These are phyloP conservation scores for Minunthozetes semirufus DNA, from an alignment of 2,888 invertebrate genomes.

Conservation along the genomic window DNA sequence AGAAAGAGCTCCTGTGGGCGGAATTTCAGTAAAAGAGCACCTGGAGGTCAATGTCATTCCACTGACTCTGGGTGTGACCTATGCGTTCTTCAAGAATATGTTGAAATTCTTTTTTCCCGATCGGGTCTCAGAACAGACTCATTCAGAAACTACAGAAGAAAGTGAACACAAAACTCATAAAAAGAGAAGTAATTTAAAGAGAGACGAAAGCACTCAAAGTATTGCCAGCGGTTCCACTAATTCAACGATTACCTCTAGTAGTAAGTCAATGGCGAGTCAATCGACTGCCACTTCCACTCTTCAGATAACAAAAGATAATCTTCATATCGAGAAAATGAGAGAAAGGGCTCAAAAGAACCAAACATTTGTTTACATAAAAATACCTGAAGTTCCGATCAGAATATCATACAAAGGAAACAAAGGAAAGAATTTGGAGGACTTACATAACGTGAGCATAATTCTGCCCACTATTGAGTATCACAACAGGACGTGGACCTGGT, in stretches of 20 bases:
- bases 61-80: conserved; percentile 81
- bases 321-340: conserved; percentile 50
- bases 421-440: conserved; percentile 94
- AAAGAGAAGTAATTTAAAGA: conserved; percentile 22
- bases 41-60: conserved; percentile 98
- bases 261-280: background rate
- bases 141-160: conserved; percentile 1
- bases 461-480: conserved; percentile 97
- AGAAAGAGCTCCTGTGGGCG: conserved; percentile 95
- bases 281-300: background rate
- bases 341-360: conserved; percentile 98
- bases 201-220: conserved; percentile 33
- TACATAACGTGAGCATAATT: conserved; percentile 83
- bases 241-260: background rate
- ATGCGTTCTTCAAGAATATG: conserved; percentile 95
- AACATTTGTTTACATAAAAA: conserved; percentile 96
- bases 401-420: conserved; percentile 93
- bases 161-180: conserved; percentile 21
- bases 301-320: background rate
- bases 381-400: conserved; percentile 85
- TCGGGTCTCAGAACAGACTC: conserved; percentile 49
- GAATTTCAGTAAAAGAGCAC: conserved; percentile 96
- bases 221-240: conserved; percentile 23
- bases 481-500: conserved; percentile 99
- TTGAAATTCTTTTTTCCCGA: conserved; percentile 96